Evolutionary conservation across 37 sponge, comb jelly and placozoan genomes (phyloP), one percentile per base, ranked within the genome.

Genomic region (Beroe ovata): DNA sequence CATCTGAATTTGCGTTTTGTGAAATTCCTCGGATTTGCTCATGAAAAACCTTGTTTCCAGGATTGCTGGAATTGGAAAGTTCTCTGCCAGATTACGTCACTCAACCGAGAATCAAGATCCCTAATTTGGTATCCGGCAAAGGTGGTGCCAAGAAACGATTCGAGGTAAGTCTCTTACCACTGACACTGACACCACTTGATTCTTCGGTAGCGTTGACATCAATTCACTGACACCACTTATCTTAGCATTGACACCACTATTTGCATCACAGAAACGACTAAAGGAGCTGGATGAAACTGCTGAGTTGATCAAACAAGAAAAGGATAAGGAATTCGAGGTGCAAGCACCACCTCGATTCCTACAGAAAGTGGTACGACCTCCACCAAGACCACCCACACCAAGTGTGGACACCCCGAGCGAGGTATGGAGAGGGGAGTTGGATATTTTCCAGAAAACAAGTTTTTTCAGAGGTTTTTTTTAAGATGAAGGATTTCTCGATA

Each of bases 321-420:
- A 77, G 54, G 84, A 77, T 1, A 77, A 40, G 33, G 36, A 77
- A 77, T 77, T 77, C 54, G 84, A 77, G 54, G 84, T 77, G 35
- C 42, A 33, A 11, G 54, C 84, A 88, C 94, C 95, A 3, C 90
- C 94, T 30, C 64, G 97, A 0, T 88, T 94, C 54, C 90, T 97
- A 35, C 92, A 95, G 92, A 91, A 84, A 26, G 93, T 97, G 38
- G 97, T 93, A 64, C 94, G 95, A 89, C 94, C 93, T 19, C 66
- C 91, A 29, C 95, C 97, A 38, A 93, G 97, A 29, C 97, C 97
- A 33, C 94, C 97, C 32, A 97, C 97, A 18, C 97, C 97, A 23
- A 94, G 93, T 25, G 89, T 94, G 29, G 88, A 90, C 29, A 36
- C 62, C 22, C 89, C 89, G 18, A 30, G 36, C 54, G 77, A 40